Evolutionary conservation across 2,797 vertebrate genomes (phyloP), one percentile per base, ranked within the genome.

Genomic region (Sebastiscus tertius): DNA sequence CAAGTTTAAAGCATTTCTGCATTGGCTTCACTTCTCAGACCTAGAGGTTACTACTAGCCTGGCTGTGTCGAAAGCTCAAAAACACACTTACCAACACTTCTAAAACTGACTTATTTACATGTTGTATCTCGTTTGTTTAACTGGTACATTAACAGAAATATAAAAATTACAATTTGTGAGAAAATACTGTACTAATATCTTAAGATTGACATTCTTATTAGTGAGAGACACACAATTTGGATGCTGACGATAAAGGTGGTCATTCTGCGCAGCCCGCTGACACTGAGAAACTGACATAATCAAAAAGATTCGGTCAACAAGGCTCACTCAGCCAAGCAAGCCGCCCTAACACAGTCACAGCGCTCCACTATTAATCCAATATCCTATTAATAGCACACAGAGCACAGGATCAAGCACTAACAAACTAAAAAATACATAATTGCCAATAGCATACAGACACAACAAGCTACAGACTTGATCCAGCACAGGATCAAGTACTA

Each of bases 241-340:
- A 56, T 42, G 34, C 54, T 36, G 60, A 49, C 34, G 56, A 79
- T 64, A 69, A 60, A 62, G 39, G 76, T 63, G 42, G 76, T 73
- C 54, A 27, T 66, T 71, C 54, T 61, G 78, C 77, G 46, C 33
- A 36, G 67, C 74, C 67, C 10, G 18, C 31, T 81, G 80, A 73
- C 81, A 77, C 69, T 60, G 69, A 80, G 61, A 72, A 56, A 55
- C 22, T 49, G 63, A 42, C 64, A 77, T 55, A 88, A 79, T 74
- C 80, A 78, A 66, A 72, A 39, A 69, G 54, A 24, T 72, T 79
- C 12, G 67, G 87, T 89, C 88, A 87, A 33, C 59, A 59, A 87
- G 82, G 85, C 79, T 80, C 68, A 67, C 75, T 49, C 46, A 49
- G 42, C 72, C 61, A 79, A 68, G 55, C 74, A 52, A 59, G 63